phyloP scores from a whole-genome alignment of 1,140 invertebrate genomes.

The Armadillidium nasatum region DNA sequence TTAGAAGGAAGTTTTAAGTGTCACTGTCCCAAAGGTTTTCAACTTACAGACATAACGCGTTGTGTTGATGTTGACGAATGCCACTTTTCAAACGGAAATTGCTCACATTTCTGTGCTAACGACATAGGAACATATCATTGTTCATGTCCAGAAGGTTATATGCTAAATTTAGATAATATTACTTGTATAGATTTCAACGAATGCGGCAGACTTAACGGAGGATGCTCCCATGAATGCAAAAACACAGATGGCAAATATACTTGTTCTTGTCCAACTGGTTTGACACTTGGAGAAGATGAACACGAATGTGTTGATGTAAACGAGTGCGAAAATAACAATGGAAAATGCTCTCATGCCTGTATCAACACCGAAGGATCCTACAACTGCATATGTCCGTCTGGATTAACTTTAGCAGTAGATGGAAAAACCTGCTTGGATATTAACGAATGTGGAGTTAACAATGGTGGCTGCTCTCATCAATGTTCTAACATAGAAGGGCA shows the following conservation, averaged over 20 bases:
- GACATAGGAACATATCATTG: constrained; percentile 46
- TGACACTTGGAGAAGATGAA: constrained; percentile 48
- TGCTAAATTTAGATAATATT: constrained; percentile 51
- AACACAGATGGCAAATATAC: constrained; percentile 55
- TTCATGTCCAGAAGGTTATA: constrained; percentile 50
- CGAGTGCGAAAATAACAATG: constrained; percentile 52
- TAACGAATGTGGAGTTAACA: constrained; percentile 49
- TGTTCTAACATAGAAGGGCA: constrained; percentile 50
- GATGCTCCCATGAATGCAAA: constrained; percentile 59
- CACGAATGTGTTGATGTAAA: constrained; percentile 56
- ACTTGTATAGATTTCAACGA: constrained; percentile 60
- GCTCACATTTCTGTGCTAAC: constrained; percentile 56
- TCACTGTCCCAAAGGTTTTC: constrained; percentile 68
- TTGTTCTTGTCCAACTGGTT: constrained; percentile 54
- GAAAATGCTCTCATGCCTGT: constrained; percentile 43
- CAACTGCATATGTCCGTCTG: constrained; percentile 43
- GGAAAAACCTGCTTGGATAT: constrained; percentile 47
- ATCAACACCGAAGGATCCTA: constrained; percentile 39
- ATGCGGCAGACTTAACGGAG: constrained; percentile 54
- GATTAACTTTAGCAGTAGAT: constrained; percentile 45
- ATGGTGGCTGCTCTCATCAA: constrained; percentile 49
- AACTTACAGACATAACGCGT: constrained; percentile 53
- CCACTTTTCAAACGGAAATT: constrained; percentile 48
- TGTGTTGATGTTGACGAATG: constrained; percentile 55
- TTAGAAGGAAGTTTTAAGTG: constrained; percentile 75